phyloP scores from a whole-genome alignment of 2,797 vertebrate genomes.

The Alfaro cultratus region DNA sequence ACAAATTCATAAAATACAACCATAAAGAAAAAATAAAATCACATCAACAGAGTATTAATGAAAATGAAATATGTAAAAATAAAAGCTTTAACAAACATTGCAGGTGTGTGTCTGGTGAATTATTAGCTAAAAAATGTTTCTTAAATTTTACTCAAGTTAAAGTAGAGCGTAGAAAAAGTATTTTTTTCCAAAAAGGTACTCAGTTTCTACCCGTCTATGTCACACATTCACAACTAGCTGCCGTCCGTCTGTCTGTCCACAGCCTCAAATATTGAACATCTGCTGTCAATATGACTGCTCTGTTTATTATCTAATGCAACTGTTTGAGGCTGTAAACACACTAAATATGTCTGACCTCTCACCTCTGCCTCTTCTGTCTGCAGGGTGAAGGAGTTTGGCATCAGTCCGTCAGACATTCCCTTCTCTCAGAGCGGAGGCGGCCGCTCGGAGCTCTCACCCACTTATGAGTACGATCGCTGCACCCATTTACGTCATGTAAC shows the following conservation, averaged over 20 bases:
- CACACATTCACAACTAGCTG: not conserved
- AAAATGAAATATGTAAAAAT: too few relatives aligned
- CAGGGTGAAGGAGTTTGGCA: constrained; percentile 99
- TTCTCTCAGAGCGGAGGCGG: constrained; percentile 89
- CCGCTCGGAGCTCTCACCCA: constrained; percentile 92
- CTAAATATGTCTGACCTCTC: not conserved
- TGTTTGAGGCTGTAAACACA: not conserved
- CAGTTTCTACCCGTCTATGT: not conserved
- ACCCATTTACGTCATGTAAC: constrained; percentile 5
- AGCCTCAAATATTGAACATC: not conserved
- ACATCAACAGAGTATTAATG: too few relatives aligned
- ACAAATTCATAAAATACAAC: too few relatives aligned
- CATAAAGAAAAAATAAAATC: too few relatives aligned
- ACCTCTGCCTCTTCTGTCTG: constrained; percentile 1
- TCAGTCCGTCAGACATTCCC: constrained; percentile 97
- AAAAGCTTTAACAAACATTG: too few relatives aligned
- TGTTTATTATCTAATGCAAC: not conserved
- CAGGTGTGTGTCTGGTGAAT: too few relatives aligned
- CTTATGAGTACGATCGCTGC: constrained; percentile 92
- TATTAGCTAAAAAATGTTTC: too few relatives aligned
- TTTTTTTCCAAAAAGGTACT: too few relatives aligned
- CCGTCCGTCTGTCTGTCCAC: not conserved
- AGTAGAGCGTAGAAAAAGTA: too few relatives aligned
- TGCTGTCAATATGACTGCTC: not conserved
- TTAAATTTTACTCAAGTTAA: too few relatives aligned